These are phyloP conservation scores for Ctenomys sociabilis DNA, from an alignment of 2,113 vertebrate species.

Conservation along the genomic window DNA sequence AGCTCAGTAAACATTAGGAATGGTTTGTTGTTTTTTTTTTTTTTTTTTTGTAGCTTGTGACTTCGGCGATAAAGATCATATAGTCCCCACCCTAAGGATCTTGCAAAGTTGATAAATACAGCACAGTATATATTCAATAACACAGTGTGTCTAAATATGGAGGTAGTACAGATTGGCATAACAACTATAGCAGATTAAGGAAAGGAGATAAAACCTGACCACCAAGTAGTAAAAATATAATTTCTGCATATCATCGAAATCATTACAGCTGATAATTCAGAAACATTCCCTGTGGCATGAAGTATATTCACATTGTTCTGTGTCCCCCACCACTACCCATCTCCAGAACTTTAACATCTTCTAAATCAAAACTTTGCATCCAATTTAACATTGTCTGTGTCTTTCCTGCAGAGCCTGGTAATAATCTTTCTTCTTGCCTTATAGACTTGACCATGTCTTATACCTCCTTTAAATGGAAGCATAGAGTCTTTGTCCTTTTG, in stretches of 20 bases:
- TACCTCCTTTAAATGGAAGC: neutral
- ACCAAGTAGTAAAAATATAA: neutral
- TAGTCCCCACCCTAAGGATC: neutral
- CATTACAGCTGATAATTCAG: neutral
- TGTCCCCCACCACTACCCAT: neutral
- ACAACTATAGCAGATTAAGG: neutral
- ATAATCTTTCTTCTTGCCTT: neutral
- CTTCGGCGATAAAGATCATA: neutral
- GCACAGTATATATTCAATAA: neutral
- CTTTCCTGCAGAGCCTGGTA: too few relatives aligned
- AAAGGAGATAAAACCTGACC: neutral
- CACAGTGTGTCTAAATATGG: neutral
- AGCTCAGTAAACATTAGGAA: constrained; percentile 11
- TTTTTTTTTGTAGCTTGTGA: neutral
- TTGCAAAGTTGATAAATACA: neutral
- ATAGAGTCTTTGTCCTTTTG: neutral
- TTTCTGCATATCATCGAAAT: neutral
- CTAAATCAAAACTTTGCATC: neutral
- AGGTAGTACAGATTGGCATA: neutral
- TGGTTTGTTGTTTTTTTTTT: neutral
- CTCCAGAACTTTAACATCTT: neutral
- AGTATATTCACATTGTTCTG: neutral
- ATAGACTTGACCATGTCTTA: neutral
- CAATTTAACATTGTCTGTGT: neutral
- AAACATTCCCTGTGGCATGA: neutral